These are phyloP conservation scores for Lanius ludovicianus DNA, from an alignment of 2,113 vertebrate genomes.

Conservation along the genomic window DNA sequence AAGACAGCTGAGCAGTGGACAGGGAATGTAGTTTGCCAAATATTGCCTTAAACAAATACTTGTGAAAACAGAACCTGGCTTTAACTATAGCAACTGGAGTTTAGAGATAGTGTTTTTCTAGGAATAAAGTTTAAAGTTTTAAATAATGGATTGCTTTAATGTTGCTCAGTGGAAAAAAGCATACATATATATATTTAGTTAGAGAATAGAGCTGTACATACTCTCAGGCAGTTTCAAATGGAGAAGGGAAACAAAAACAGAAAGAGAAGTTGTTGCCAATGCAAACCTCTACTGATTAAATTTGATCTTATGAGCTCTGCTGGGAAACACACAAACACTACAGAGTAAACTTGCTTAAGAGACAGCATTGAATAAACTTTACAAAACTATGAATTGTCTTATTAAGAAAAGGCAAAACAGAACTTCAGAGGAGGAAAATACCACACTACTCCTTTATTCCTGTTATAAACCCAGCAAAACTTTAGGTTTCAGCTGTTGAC, in stretches of 20 bases:
- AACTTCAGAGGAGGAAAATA: not conserved
- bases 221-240: constrained; percentile 10
- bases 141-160: constrained; percentile 39
- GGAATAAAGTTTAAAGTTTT: constrained; percentile 1
- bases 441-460: not conserved
- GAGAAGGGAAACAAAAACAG: constrained; percentile 34
- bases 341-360: constrained; percentile 14
- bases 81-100: not conserved
- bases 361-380: not conserved
- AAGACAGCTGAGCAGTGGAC: rapidly evolving
- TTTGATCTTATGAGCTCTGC: constrained; percentile 30
- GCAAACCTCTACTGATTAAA: constrained; percentile 47
- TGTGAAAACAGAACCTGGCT: not conserved
- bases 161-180: not conserved
- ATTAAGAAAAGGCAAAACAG: not conserved
- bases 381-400: not conserved
- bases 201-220: not conserved
- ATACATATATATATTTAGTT: not conserved
- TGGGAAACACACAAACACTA: constrained; percentile 16
- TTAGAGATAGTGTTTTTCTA: not conserved
- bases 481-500: no score
- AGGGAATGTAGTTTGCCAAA: not conserved
- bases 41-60: not conserved
- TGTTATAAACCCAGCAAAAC: not conserved
- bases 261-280: constrained; percentile 14